These are phyloP conservation scores for Heliconius aoede DNA, from an alignment of 2,888 invertebrate species.

Conservation along the genomic window DNA sequence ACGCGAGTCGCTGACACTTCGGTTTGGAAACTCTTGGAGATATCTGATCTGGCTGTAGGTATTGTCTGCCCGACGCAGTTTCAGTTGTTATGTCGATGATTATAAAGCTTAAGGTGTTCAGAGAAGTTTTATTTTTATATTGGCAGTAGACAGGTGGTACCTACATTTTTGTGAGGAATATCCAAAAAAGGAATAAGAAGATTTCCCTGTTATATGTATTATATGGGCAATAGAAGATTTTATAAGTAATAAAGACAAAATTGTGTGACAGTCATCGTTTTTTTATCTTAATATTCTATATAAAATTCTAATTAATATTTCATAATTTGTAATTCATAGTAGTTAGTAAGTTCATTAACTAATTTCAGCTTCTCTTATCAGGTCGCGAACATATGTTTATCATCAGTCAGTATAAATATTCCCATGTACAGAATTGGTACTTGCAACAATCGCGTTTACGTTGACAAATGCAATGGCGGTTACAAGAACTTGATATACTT, in stretches of 20 bases:
- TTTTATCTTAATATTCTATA: too few relatives aligned
- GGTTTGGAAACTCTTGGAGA: conserved; percentile 16
- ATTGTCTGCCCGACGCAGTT: neutral
- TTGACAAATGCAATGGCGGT: neutral
- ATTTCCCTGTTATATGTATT: too few relatives aligned
- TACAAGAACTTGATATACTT: neutral
- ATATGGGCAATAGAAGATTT: too few relatives aligned
- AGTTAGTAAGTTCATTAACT: too few relatives aligned
- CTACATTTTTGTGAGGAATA: too few relatives aligned
- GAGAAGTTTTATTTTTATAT: neutral
- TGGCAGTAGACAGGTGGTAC: too few relatives aligned
- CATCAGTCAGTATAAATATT: neutral
- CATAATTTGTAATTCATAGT: too few relatives aligned
- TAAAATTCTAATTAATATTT: too few relatives aligned
- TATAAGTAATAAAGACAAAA: too few relatives aligned
- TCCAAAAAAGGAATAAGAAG: too few relatives aligned
- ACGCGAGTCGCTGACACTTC: conserved; percentile 27
- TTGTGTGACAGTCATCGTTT: too few relatives aligned
- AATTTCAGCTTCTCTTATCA: neutral
- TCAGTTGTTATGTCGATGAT: neutral
- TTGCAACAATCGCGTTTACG: neutral
- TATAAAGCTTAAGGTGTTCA: neutral
- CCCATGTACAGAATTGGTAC: neutral
- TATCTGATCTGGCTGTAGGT: conserved; percentile 22
- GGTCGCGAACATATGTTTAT: neutral